These are phyloP conservation scores for Bombus breviceps DNA, from an alignment of 1,140 invertebrate species.

Conservation along the genomic window DNA sequence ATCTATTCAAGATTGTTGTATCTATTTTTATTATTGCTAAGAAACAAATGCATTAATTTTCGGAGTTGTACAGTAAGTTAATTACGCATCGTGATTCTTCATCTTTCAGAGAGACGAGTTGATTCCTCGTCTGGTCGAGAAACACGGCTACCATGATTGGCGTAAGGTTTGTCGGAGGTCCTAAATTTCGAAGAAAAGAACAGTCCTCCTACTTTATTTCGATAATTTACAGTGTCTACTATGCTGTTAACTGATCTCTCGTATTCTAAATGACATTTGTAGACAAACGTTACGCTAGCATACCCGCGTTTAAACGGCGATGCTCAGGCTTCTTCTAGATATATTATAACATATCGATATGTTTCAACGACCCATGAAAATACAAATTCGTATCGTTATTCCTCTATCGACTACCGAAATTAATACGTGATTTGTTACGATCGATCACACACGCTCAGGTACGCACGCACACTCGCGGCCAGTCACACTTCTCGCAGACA, in stretches of 20 bases:
- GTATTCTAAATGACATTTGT: conserved; percentile 18
- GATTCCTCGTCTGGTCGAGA: not conserved
- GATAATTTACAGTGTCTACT: conserved; percentile 31
- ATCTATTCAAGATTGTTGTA: too few relatives aligned
- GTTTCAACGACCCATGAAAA: not conserved
- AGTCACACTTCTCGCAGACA: conserved; percentile 44
- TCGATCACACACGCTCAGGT: conserved; percentile 40
- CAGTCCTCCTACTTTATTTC: conserved; percentile 13
- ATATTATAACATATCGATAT: not conserved
- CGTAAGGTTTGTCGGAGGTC: conserved; percentile 47
- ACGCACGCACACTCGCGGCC: conserved; percentile 37
- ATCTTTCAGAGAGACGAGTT: not conserved
- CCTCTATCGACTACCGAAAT: not conserved
- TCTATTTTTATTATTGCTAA: too few relatives aligned
- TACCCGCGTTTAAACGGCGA: conserved; percentile 57
- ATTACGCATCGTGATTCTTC: not conserved
- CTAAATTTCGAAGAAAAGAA: conserved; percentile 5
- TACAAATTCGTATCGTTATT: not conserved
- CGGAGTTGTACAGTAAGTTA: too few relatives aligned
- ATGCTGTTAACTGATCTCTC: conserved; percentile 4
- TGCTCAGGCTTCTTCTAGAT: conserved; percentile 19
- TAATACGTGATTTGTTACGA: conserved; percentile 17
- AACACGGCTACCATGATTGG: not conserved
- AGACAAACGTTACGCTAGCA: conserved; percentile 49
- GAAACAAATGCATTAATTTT: too few relatives aligned